Evolutionary conservation across 2,113 vertebrate genomes (phyloP).

Genomic region (Eulacestoma nigropectus): DNA sequence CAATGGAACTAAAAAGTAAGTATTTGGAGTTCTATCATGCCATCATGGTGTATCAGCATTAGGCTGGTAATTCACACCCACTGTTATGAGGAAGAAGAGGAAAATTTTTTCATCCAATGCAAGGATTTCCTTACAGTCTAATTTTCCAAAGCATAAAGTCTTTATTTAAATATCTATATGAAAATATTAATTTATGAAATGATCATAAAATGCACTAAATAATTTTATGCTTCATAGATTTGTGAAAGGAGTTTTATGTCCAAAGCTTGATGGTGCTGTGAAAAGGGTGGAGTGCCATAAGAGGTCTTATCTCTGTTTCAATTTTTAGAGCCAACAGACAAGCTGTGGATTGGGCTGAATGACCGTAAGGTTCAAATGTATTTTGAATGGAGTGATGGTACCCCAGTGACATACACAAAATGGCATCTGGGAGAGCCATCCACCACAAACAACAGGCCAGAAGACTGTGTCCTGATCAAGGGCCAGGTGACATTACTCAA

Average conservation of each 20-base stretch:
- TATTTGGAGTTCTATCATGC: background rate
- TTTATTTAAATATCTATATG: background rate
- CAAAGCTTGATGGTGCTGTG: background rate
- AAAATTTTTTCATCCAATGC: background rate
- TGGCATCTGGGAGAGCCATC: constrained; percentile 88
- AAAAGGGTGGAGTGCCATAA: background rate
- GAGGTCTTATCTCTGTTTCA: background rate
- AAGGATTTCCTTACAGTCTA: background rate
- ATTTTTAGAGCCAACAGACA: constrained; percentile 73
- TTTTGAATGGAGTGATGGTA: constrained; percentile 90
- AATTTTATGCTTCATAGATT: background rate
- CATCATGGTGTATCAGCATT: background rate
- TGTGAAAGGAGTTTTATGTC: background rate
- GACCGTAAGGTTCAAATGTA: constrained; percentile 82
- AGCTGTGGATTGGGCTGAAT: constrained; percentile 89
- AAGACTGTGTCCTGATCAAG: constrained; percentile 88
- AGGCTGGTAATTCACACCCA: background rate
- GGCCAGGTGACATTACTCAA: constrained; percentile 74
- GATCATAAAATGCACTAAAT: background rate
- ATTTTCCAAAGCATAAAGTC: background rate
- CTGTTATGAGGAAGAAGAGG: background rate
- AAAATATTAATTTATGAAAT: background rate
- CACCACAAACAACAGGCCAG: constrained; percentile 76
- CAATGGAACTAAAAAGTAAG: background rate
- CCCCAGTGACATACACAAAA: constrained; percentile 82